A percentile compares a stretch with the other conserved stretches of the same genome.
Conservation (phyloP, 2,113 vertebrate species). For the Pontoporia blainvillei region DNA sequence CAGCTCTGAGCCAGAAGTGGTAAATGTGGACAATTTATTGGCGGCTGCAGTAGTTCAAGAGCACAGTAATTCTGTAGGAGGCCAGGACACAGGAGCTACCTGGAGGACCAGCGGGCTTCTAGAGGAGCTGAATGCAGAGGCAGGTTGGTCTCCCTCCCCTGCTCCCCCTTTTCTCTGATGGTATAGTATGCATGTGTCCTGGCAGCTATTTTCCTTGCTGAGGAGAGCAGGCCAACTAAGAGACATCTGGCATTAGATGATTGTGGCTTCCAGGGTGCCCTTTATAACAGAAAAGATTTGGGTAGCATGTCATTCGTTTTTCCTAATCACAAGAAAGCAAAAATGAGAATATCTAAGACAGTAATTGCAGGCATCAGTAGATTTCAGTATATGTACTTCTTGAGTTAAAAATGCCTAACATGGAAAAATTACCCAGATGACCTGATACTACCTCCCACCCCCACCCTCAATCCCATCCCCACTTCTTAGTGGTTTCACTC, state of each 20-base stretch:
- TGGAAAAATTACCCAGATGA: background rate
- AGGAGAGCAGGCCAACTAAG: background rate
- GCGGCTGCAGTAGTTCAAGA: conserved; percentile 92
- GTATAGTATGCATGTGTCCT: conserved; percentile 60
- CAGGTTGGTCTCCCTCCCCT: conserved; percentile 86
- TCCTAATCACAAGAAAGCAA: conserved; percentile 13
- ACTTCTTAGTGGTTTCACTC: background rate
- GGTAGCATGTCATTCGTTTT: conserved; percentile 20
- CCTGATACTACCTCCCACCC: too few relatives aligned
- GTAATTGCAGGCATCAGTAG: background rate
- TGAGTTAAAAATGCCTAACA: conserved; percentile 27
- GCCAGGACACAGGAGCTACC: conserved; percentile 85
- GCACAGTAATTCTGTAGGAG: conserved; percentile 88
- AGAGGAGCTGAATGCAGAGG: conserved; percentile 83
- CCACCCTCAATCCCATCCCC: background rate
- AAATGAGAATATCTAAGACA: background rate
- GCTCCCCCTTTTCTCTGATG: conserved; percentile 6
- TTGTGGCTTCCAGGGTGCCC: background rate
- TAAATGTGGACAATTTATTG: conserved; percentile 93
- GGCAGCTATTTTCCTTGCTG: conserved; percentile 29
- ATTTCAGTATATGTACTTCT: conserved; percentile 45
- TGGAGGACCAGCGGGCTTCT: conserved; percentile 88
- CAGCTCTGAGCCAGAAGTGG: conserved; percentile 93
- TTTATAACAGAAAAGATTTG: conserved; percentile 3
- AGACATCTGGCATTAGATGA: background rate